Evolutionary conservation across 2,888 invertebrate genomes (phyloP), one percentile per base, ranked within the genome.

Genomic region (Lepetodrilus schrolli): DNA sequence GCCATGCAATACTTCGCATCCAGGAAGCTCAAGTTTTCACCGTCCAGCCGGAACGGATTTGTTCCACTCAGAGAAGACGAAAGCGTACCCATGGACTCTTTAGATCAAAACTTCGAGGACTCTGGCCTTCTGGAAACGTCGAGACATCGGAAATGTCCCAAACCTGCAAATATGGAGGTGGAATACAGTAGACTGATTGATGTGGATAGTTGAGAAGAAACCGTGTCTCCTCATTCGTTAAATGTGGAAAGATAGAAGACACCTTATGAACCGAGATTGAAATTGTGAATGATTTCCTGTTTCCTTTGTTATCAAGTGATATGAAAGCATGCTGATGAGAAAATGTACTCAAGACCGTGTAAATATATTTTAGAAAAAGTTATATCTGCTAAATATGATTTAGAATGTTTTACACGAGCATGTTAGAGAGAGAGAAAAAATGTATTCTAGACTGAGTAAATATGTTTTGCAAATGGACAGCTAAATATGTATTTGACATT

Each of bases 1-100:
- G 71, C 86, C 36, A 86, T 90, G 83, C 89, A 90, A 79, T 85
- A 85, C 66, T 77, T 90, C 23, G 89, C 90, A 20, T 82, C 85
- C 4, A 82, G 66, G n/a, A 75, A 68, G 2, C 71, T 82, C n/a
- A 51, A 58, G 4, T 71, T 68, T 5, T 65, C 65, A 13, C 34
- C 74, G 7, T 43, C 78, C 13, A 69, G 74, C 7, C 82, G 82
- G 5, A 79, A 82, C 51, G 85, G 84, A 10, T 86, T 85, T 72
- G 75, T 85, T 51, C 82, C 81, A 0, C 74, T 86, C 20, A 77
- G 84, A 7, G 83, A 85, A n/a, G 82, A 80, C 26, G 82, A 82
- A 37, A 80, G 78, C 65, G 36, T 83, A 13, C 83, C 84, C 51
- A 80, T 83, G 79, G 81, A 83, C 47, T 69, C 75, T 1, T 49